Percentiles rank a stretch among this genome's conserved stretches.
Evolutionary conservation across 2,797 vertebrate genomes (phyloP).

Genomic region (Labeo calbasu): DNA sequence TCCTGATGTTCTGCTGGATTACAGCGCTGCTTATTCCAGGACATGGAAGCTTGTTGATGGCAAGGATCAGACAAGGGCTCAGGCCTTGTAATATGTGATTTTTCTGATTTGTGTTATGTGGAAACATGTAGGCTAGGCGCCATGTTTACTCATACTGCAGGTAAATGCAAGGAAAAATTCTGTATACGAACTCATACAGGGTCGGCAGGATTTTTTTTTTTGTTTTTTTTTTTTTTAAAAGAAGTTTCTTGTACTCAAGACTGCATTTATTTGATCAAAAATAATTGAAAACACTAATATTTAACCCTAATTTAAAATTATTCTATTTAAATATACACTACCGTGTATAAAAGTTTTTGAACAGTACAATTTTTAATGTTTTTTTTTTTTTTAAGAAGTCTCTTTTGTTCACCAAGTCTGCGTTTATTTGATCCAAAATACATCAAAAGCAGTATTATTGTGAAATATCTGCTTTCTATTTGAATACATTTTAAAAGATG

Average conservation of each 20-base stretch:
- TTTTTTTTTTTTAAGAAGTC: too few species aligned
- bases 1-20: constrained; percentile 49
- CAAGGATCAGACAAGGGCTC: constrained; percentile 8
- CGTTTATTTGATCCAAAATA: too few species aligned
- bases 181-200: too few species aligned
- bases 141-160: neutral
- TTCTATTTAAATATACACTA: neutral
- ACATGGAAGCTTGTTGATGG: constrained; percentile 4
- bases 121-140: neutral
- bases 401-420: too few species aligned
- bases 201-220: neutral
- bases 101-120: neutral
- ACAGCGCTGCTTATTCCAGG: constrained; percentile 36
- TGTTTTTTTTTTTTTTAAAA: neutral
- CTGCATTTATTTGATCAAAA: neutral
- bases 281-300: neutral
- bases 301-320: neutral
- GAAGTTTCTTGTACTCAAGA: too few species aligned
- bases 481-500: too few species aligned
- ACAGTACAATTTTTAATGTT: too few species aligned
- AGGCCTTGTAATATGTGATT: constrained; percentile 21
- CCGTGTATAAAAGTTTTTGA: too few species aligned
- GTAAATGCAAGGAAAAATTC: neutral
- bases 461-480: too few species aligned
- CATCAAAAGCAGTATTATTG: too few species aligned